Base-by-base conservation (phyloP, 2,113 vertebrate species). In the Chaetura pelagica region DNA sequence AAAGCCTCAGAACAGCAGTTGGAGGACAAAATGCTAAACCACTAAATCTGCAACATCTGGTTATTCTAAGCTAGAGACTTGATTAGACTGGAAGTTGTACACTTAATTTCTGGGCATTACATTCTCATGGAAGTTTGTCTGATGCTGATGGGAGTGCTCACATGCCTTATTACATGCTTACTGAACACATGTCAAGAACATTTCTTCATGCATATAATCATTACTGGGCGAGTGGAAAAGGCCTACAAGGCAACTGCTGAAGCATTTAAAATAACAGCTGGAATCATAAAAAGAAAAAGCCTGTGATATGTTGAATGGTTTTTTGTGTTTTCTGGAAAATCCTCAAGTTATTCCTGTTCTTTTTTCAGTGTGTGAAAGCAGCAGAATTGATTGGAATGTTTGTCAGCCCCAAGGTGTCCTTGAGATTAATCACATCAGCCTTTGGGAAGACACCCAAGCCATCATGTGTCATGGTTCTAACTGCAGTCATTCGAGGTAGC, bases 341-440 rank as follows among this genome's bases (percentile, higher is more conserved):
- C n/a, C 59, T 87, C 19, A 52, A 23, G 22, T 80, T 81, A 12
- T 78, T 63, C 10, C 18, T 77, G 8, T 90, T 91, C 30, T 86
- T 85, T 59, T 85, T 61, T 14, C 97, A 99, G 99, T 97, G 98
- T 92, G 73, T 97, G 71, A 98, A 97, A 89, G 98, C 99, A 2
- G 99, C 99, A 5, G 98, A 98, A 95, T 95, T 99, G 58, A 88
- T 99, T 18, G 99, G 99, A 32, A 98, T 76, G 0, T 99, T 99
- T 81, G 99, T 99, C 67, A 98, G 88, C 94, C 98, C 99, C 0
- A 98, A 98, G 7, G 99, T 99, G 38, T 99, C 98, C 19, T 96
- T 99, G 96, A 99, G 98, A 94, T 97, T 99, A 89, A 96, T 99
- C 69, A 90, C 98, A 87, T 83, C 98, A 3, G 97, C 98, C 20